These are phyloP conservation scores for Turdus rufiventris DNA, from an alignment of 2,113 vertebrate genomes.

Conservation along the genomic window DNA sequence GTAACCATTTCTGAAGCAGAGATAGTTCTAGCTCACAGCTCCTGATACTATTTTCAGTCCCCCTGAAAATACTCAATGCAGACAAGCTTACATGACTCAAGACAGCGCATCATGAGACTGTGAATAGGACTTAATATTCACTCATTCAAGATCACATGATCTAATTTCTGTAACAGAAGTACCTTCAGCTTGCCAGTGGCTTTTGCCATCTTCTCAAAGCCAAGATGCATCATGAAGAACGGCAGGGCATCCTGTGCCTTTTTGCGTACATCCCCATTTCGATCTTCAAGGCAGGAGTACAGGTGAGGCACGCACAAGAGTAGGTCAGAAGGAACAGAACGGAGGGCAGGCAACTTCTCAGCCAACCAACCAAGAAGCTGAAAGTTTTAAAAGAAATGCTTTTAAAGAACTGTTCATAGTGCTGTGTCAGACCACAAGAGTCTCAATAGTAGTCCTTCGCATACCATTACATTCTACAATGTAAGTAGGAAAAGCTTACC, in stretches of 20 bases:
- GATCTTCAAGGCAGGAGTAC: slow-evolving; percentile 91
- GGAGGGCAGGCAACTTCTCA: slow-evolving; percentile 88
- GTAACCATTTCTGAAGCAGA: neutral
- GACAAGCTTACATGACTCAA: neutral
- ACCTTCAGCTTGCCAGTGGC: slow-evolving; percentile 94
- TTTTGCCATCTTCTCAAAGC: slow-evolving; percentile 95
- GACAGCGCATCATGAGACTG: neutral
- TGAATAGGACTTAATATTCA: neutral
- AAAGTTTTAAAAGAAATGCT: neutral
- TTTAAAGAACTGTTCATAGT: neutral
- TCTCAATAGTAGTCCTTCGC: neutral
- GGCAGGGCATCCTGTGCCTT: slow-evolving; percentile 95
- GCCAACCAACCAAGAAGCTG: slow-evolving; percentile 93
- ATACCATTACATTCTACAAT: neutral
- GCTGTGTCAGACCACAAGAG: neutral
- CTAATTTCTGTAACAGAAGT: neutral
- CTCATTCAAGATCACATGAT: neutral
- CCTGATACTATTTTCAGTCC: neutral
- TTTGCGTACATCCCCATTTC: slow-evolving; percentile 96
- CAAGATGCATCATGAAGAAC: slow-evolving; percentile 96
- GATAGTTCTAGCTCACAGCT: neutral
- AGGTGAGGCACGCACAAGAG: slow-evolving; percentile 86
- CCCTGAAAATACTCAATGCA: neutral
- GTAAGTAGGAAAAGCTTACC: neutral
- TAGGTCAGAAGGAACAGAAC: slow-evolving; percentile 85